Conservation (phyloP, 1,140 invertebrate species). For the Drosophila orosa region DNA sequence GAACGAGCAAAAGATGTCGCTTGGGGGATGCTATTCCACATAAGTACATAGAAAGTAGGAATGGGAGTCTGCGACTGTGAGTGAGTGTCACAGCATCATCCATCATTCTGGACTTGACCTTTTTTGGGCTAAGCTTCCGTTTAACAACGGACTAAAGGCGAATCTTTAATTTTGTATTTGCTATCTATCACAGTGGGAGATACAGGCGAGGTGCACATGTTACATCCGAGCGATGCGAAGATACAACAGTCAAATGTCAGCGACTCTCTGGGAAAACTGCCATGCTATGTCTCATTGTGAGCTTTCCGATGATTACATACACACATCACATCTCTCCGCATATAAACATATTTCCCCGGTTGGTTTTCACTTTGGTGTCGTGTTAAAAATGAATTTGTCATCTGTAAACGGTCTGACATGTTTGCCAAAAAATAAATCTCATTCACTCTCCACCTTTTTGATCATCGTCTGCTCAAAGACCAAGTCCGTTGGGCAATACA, state of each 20-base stretch:
- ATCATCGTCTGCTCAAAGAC: constrained; percentile 29
- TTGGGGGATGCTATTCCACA: constrained; percentile 67
- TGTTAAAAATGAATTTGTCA: constrained; percentile 84
- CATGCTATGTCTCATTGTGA: constrained; percentile 71
- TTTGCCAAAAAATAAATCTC: constrained; percentile 66
- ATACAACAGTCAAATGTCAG: constrained; percentile 47
- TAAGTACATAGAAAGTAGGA: constrained; percentile 7
- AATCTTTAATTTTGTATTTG: constrained; percentile 81
- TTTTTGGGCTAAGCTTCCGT: constrained; percentile 77
- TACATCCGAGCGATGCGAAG: constrained; percentile 34
- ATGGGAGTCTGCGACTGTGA: constrained; percentile 25
- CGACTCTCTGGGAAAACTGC: constrained; percentile 51
- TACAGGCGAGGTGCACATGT: constrained; percentile 59
- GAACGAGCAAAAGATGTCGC: constrained; percentile 68
- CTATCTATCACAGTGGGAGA: constrained; percentile 47
- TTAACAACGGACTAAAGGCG: constrained; percentile 58
- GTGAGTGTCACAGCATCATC: constrained; percentile 79
- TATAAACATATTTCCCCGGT: constrained; percentile 33
- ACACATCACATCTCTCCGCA: constrained; percentile 11
- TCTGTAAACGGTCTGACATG: constrained; percentile 81
- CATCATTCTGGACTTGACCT: constrained; percentile 84
- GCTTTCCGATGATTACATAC: constrained; percentile 54
- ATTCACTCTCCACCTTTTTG: constrained; percentile 36
- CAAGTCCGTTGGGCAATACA: constrained; percentile 63
- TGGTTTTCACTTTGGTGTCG: constrained; percentile 65